phyloP scores from a whole-genome alignment of 1,140 invertebrate genomes.

The Drosophila ogumai region DNA sequence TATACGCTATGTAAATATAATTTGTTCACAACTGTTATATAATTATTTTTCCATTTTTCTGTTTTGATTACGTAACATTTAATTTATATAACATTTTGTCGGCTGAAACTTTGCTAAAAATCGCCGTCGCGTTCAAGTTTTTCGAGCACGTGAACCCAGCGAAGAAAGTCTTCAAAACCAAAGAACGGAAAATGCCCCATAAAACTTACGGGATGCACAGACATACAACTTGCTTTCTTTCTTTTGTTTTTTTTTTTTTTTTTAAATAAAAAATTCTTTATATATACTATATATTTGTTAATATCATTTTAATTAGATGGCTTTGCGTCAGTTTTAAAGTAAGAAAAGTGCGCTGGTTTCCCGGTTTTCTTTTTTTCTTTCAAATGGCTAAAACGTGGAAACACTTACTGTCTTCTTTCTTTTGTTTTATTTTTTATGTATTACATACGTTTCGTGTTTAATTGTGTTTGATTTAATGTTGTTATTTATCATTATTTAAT shows the following conservation, averaged over 20 bases:
- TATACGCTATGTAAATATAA: slow-evolving; percentile 82
- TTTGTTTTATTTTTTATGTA: slow-evolving; percentile 16
- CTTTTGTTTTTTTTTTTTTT: background rate
- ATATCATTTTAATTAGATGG: slow-evolving; percentile 17
- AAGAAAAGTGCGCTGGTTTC: slow-evolving; percentile 56
- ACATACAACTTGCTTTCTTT: slow-evolving; percentile 8
- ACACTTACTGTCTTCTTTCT: slow-evolving; percentile 24
- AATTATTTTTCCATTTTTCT: slow-evolving; percentile 61
- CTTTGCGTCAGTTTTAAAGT: slow-evolving; percentile 56
- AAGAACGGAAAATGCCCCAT: slow-evolving; percentile 9
- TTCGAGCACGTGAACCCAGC: background rate
- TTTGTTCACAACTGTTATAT: slow-evolving; percentile 83
- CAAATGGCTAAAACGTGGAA: slow-evolving; percentile 62
- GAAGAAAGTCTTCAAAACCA: slow-evolving; percentile 3
- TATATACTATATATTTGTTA: slow-evolving; percentile 23
- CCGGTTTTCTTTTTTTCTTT: slow-evolving; percentile 1
- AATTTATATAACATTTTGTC: slow-evolving; percentile 31
- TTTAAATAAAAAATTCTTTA: slow-evolving; percentile 11
- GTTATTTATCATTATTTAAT: slow-evolving; percentile 16
- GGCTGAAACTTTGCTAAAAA: slow-evolving; percentile 58
- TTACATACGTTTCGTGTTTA: slow-evolving; percentile 42
- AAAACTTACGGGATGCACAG: no score
- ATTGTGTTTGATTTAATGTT: slow-evolving; percentile 43
- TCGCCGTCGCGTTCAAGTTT: slow-evolving; percentile 2
- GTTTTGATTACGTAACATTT: slow-evolving; percentile 32